These are phyloP conservation scores for Microctonus brassicae DNA, from an alignment of 2,888 invertebrate genomes.

Conservation along the genomic window DNA sequence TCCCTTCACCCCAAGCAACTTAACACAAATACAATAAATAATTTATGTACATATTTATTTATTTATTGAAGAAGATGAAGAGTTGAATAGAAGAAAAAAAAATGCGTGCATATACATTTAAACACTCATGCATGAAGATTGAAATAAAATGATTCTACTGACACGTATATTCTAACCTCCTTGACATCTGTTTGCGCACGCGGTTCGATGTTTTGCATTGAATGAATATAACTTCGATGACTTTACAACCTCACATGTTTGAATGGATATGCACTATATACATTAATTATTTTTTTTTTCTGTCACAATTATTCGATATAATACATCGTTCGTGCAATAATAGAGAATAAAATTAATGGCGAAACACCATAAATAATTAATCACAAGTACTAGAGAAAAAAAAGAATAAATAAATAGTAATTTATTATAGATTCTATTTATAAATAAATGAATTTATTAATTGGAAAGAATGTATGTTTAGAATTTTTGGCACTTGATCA, in stretches of 20 bases:
- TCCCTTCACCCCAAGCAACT: background rate
- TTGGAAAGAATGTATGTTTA: too few species aligned
- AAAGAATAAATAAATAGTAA: too few species aligned
- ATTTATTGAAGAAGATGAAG: conserved; percentile 17
- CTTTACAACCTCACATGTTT: conserved; percentile 39
- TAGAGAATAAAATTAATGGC: background rate
- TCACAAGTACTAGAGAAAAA: background rate
- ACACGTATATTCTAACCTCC: conserved; percentile 53
- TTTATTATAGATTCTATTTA: too few species aligned
- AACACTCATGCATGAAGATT: background rate
- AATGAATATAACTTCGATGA: conserved; percentile 52
- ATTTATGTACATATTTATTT: conserved; percentile 21
- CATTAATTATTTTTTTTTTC: conserved; percentile 22
- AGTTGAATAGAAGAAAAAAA: conserved; percentile 9
- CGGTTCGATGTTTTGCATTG: conserved; percentile 58
- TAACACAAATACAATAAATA: background rate
- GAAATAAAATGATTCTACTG: conserved; percentile 11
- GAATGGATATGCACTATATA: conserved; percentile 53
- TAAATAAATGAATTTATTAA: too few species aligned
- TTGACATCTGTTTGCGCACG: conserved; percentile 58
- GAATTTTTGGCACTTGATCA: too few species aligned
- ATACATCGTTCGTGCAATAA: background rate
- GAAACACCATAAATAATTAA: background rate
- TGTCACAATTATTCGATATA: background rate
- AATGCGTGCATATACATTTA: background rate